Conservation (phyloP, 2,797 vertebrate genomes). For the Mormyrops attenuatus region DNA sequence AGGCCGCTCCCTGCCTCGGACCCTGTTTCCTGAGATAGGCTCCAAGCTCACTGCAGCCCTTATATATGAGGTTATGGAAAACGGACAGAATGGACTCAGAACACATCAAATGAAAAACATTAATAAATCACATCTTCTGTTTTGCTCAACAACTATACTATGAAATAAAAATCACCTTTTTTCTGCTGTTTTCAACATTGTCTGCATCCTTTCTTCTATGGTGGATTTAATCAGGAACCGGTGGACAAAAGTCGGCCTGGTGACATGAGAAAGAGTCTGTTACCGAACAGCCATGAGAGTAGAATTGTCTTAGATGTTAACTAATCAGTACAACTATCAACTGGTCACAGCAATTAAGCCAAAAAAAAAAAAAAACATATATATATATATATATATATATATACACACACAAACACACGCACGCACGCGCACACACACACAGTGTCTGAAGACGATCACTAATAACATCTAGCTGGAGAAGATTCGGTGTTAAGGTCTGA, state of each 20-base stretch:
- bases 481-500: not conserved
- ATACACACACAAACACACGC: too few species aligned
- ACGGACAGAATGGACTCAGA: not conserved
- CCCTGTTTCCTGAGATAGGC: not conserved
- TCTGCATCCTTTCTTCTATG: slow-evolving; percentile 96
- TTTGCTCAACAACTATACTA: not conserved
- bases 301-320: not conserved
- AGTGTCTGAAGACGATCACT: not conserved
- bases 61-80: not conserved
- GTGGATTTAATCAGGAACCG: slow-evolving; percentile 96
- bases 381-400: not conserved
- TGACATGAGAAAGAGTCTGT: slow-evolving; percentile 6
- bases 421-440: too few species aligned
- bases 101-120: not conserved
- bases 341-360: not conserved
- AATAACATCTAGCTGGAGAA: not conserved
- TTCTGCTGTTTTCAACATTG: slow-evolving; percentile 92
- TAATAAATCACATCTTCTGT: not conserved
- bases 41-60: not conserved
- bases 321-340: not conserved
- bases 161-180: slow-evolving; percentile 65
- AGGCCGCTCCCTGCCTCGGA: not conserved
- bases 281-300: not conserved
- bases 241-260: slow-evolving; percentile 90
- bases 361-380: too few species aligned